Base-by-base conservation (phyloP, 2,797 vertebrate genomes). In the Pterois miles region DNA sequence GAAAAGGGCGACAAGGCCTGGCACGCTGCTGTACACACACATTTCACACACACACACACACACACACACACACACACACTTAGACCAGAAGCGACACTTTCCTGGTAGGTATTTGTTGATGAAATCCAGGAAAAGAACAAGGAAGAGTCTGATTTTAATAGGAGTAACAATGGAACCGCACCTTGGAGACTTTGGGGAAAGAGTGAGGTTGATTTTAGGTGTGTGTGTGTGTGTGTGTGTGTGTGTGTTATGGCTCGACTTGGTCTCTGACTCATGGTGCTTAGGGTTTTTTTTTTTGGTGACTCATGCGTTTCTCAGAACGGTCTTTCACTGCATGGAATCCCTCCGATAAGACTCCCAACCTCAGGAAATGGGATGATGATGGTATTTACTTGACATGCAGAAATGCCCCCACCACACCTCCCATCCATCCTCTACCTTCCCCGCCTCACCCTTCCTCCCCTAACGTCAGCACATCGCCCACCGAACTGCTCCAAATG, bases 271-370 rank as follows among this genome's bases (percentile, higher is more conserved):
- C 81, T 93, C 92, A 93, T 25, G 65, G 72, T 77, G 67, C 80
- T 80, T 68, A 38, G 67, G 71, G 78, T 58, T 31, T 64, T 43
- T 20, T 63, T 63, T 27, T 43, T 82, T n/a, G 57, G 78, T 94
- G 92, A 94, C 89, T 95, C 91, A 93, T 81, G 80, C 16, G 22
- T 88, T 94, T 92, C 88, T 87, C 81, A 91, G 92, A 92, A 87
- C 11, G 72, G 43, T 63, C 48, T 66, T 20, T 6, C 6, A 48
- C 3, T 82, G 14, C 0, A 8, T 53, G 50, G 64, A 88, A 86
- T 83, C 81, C 69, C 71, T 78, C 69, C 23, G 87, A 91, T 86
- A 88, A 92, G 86, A 58, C 36, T 52, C 62, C 66, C 59, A 40
- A 65, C 33, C 34, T 69, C 66, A 64, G 76, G 71, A 90, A 74